Evolutionary conservation across 2,797 vertebrate species (phyloP).

Genomic region (Girardinus metallicus): DNA sequence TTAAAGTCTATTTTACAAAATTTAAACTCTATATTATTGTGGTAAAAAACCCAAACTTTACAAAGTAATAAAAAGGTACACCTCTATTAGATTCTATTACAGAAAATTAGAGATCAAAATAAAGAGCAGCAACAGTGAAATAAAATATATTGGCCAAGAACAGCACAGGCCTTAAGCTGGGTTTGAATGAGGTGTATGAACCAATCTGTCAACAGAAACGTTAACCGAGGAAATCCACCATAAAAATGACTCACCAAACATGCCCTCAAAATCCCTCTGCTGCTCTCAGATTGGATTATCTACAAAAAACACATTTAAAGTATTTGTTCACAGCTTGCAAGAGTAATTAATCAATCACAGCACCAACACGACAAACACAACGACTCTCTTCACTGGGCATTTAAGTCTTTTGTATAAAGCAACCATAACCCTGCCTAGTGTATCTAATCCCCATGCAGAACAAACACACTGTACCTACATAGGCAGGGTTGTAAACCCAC

Average conservation of each 20-base stretch:
- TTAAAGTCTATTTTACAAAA: too few species aligned
- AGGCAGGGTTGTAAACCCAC: conserved; percentile 46
- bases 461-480: conserved; percentile 55
- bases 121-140: neutral
- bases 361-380: conserved; percentile 19
- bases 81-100: neutral
- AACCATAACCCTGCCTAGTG: conserved; percentile 31
- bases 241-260: conserved; percentile 35
- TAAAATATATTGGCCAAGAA: neutral
- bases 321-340: conserved; percentile 27
- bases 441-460: conserved; percentile 47
- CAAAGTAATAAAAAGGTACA: neutral
- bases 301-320: conserved; percentile 21
- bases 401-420: conserved; percentile 31
- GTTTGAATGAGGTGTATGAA: neutral
- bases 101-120: neutral
- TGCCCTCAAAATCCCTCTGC: conserved; percentile 32
- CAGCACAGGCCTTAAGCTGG: neutral
- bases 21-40: neutral
- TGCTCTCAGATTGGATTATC: neutral
- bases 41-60: neutral
- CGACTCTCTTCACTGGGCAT: conserved; percentile 22
- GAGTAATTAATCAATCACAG: conserved; percentile 3
- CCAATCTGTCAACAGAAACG: neutral
- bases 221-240: conserved; percentile 26